These are phyloP conservation scores for Peucedramus taeniatus DNA, from an alignment of 2,113 vertebrate species.

Conservation along the genomic window DNA sequence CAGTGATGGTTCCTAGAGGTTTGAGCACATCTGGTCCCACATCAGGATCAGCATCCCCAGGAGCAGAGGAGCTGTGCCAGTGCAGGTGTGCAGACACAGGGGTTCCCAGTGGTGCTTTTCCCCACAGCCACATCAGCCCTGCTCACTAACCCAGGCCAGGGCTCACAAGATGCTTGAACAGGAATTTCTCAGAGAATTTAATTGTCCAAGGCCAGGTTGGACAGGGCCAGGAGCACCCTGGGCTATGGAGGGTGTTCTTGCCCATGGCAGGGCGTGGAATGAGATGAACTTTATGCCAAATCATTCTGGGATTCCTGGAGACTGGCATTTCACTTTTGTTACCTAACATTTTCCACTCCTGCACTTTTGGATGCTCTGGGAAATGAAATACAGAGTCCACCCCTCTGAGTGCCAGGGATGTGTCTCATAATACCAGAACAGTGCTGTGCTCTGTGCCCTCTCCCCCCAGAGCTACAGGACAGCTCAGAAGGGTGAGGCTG, in stretches of 20 bases:
- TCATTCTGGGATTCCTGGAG: not conserved
- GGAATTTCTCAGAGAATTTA: not conserved
- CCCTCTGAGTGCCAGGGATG: not conserved
- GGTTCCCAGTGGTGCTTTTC: not conserved
- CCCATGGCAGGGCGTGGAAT: not conserved
- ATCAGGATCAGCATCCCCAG: not conserved
- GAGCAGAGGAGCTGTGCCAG: not conserved
- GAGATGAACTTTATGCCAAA: not conserved
- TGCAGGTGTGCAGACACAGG: not conserved
- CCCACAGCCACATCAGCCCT: not conserved
- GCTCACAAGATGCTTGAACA: fast-evolving
- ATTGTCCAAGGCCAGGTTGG: not conserved
- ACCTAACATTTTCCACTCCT: not conserved
- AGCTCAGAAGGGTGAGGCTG: not conserved
- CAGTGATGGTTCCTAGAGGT: not conserved
- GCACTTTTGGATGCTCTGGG: not conserved
- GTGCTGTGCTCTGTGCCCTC: not conserved
- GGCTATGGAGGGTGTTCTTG: not conserved
- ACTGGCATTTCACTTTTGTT: not conserved
- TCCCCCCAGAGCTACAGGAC: not conserved
- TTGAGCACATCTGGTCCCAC: fast-evolving
- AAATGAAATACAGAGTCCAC: not conserved
- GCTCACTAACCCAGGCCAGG: not conserved
- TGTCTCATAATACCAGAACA: fast-evolving
- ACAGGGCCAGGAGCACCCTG: not conserved